phyloP scores from a whole-genome alignment of 2,797 vertebrate species.

The Scarus forsteni region DNA sequence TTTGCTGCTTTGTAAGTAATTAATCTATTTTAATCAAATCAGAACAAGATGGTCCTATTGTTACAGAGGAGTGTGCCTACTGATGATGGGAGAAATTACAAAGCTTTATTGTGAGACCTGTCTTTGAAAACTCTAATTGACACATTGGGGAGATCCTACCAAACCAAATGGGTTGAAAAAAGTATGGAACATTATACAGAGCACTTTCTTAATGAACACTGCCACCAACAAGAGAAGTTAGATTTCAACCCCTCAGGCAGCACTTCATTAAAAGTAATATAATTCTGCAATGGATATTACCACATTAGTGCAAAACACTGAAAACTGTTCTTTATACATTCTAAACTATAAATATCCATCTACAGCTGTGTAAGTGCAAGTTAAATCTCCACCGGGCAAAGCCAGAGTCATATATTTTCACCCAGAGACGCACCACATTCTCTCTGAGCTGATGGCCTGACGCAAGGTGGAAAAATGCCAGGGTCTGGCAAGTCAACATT shows the following conservation, averaged over 20 bases:
- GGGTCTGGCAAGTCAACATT: too few species aligned
- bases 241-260: constrained; percentile 8
- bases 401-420: too few species aligned
- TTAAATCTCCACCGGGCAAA: too few species aligned
- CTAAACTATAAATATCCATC: too few species aligned
- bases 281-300: too few species aligned
- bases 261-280: too few species aligned
- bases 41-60: constrained; percentile 70
- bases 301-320: too few species aligned
- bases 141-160: constrained; percentile 48
- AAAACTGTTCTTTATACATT: too few species aligned
- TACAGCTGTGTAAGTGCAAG: too few species aligned
- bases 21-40: constrained; percentile 80
- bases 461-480: too few species aligned
- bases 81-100: constrained; percentile 53
- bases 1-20: constrained; percentile 74
- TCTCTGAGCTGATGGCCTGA: too few species aligned
- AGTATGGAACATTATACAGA: constrained; percentile 31
- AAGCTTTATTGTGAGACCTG: constrained; percentile 48
- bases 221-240: constrained; percentile 28
- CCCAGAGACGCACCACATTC: too few species aligned
- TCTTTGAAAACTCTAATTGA: constrained; percentile 66
- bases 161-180: constrained; percentile 57
- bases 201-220: constrained; percentile 46
- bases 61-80: constrained; percentile 56